Evolutionary conservation across 2,113 vertebrate genomes (phyloP).

Genomic region (Suncus etruscus): DNA sequence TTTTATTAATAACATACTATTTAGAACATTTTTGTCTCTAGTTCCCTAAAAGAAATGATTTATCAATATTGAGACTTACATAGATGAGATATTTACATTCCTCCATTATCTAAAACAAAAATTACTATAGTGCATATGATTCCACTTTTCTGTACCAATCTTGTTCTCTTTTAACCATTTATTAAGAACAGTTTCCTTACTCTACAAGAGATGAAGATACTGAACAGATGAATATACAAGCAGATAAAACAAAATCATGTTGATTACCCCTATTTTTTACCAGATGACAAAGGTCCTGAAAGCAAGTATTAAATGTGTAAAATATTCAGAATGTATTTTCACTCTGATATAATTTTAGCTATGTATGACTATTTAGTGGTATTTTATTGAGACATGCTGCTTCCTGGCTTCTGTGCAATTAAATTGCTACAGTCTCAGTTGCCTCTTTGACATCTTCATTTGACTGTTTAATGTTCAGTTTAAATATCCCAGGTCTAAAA

Average conservation of each 20-base stretch:
- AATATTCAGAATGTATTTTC: not conserved
- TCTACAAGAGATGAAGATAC: not conserved
- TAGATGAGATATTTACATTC: not conserved
- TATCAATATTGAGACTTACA: not conserved
- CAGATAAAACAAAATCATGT: not conserved
- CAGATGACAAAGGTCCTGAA: not conserved
- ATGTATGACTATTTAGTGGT: slow-evolving; percentile 7
- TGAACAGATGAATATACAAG: not conserved
- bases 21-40: not conserved
- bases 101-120: not conserved
- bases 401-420: slow-evolving; percentile 32
- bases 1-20: not conserved
- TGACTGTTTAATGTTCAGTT: slow-evolving; percentile 43
- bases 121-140: not conserved
- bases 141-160: not conserved
- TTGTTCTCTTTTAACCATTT: not conserved
- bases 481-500: slow-evolving; percentile 8
- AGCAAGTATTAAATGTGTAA: not conserved
- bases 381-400: not conserved
- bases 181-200: not conserved
- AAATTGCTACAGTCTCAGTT: slow-evolving; percentile 18
- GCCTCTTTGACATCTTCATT: slow-evolving; percentile 32
- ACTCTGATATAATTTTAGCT: not conserved
- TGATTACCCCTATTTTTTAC: not conserved
- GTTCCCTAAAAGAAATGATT: not conserved